phyloP scores from a whole-genome alignment of 2,888 invertebrate species.

The Strigamia transsilvanica region DNA sequence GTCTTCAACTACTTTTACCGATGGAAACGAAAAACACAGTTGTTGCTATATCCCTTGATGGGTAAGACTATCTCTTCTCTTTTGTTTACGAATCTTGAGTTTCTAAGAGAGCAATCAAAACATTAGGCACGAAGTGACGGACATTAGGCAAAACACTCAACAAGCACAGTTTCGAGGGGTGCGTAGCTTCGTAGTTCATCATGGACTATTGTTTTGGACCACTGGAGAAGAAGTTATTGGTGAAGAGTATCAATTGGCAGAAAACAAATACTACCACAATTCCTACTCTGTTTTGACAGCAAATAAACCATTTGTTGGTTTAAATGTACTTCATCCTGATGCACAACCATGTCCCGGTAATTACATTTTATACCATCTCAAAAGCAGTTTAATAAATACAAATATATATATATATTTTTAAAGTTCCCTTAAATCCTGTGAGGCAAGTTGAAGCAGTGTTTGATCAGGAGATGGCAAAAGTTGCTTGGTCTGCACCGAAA shows the following conservation, averaged over 20 bases:
- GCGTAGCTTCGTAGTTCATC: conserved; percentile 77
- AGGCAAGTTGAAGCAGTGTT: conserved; percentile 82
- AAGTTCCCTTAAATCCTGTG: conserved; percentile 79
- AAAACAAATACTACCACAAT: conserved; percentile 80
- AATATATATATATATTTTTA: not conserved
- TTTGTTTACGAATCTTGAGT: not conserved
- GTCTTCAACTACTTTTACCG: conserved; percentile 80
- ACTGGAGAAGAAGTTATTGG: conserved; percentile 78
- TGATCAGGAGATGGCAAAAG: conserved; percentile 72
- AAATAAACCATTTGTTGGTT: conserved; percentile 68
- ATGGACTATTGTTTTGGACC: conserved; percentile 86
- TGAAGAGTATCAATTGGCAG: conserved; percentile 78
- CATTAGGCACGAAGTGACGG: conserved; percentile 72
- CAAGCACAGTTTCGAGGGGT: conserved; percentile 78
- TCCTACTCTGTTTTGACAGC: conserved; percentile 68
- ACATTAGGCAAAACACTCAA: conserved; percentile 77
- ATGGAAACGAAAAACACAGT: conserved; percentile 79
- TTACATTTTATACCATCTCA: not conserved
- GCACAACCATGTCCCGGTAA: conserved; percentile 73
- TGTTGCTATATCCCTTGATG: conserved; percentile 81
- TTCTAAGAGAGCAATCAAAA: too few species aligned
- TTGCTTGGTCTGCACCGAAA: conserved; percentile 84
- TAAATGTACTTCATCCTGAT: conserved; percentile 72
- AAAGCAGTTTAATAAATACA: not conserved
- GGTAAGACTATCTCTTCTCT: conserved; percentile 67